Base-by-base conservation (phyloP, 2,113 vertebrate genomes). In the Recurvirostra avosetta region DNA sequence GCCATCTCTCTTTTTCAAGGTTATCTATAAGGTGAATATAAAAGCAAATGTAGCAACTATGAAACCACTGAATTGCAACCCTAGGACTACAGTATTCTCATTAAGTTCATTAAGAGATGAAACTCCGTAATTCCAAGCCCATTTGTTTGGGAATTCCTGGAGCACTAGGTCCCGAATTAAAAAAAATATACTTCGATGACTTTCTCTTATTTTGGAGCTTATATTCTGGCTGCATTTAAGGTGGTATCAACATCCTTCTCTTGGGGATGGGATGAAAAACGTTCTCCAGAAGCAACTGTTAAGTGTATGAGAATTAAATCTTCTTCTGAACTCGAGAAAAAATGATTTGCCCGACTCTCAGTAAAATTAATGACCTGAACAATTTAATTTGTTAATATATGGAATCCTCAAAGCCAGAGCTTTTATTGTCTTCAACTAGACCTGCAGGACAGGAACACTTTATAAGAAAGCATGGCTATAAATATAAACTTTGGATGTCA, bases 401-500 rank as follows among this genome's bases (percentile, higher is more conserved):
- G 34, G 71, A 85, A 93, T 41, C 38, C 41, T 86, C 59, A 38
- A 38, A 91, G 91, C 12, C 8, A 12, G 55, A 77, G 55, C 11
- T 93, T 86, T 93, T 59, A 92, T 59, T 84, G 68, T 71, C 68
- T 92, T 81, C 68, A 74, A 8, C 43, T 4, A 71, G 40, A 90
- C 14, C 13, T 76, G 62, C 22, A 94, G 61, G 56, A 94, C 75
- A 52, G 55, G 88, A 96, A 50, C 63, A 91, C 26, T 80, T 82
- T 27, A 13, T 32, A 80, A 90, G 78, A 85, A 95, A 92, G 45
- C 62, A 50, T 2, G 3, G 66, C 80, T 94, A 85, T 85, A 96
- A 96, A 96, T 58, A 94, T 9, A 85, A 94, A 84, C 58, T 91
- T 68, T 9, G 63, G 73, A 91, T 85, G 77, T 94, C 92, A 96